Evolutionary conservation across 2,888 invertebrate species (phyloP), one percentile per base, ranked within the genome.

Genomic region (Drosophila quinaria): DNA sequence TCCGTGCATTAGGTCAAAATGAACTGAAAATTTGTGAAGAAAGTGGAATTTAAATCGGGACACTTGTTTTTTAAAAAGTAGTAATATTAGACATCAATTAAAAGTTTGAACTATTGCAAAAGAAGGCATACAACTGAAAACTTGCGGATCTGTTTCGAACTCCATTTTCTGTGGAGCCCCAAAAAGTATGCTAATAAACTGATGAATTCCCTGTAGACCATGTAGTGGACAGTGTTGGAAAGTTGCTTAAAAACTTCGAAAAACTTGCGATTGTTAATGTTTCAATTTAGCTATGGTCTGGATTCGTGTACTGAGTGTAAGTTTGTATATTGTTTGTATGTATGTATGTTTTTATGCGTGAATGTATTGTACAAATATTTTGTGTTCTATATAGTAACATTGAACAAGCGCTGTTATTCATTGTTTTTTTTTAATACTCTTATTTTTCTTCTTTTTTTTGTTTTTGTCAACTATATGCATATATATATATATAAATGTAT

Each of bases 401-500:
- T 56, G 59, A 74, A 74, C 67, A 78, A 78, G 74, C 79, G 62
- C 52, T 65, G 54, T 56, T 55, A 47, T 50, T 61, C 51, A 13
- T 29, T 39, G 42, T 15, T 55, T 49, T 54, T 49, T 4, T 42
- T 44, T 44, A 41, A 58, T 66, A 25, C 22, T 49, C 51, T 22
- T 56, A 35, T 44, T 47, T 47, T 59, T 47, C 11, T 39, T 49
- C 64, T 87, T 54, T 59, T 83, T 82, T 83, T 49, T 68, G 84
- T 54, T 59, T 83, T 82, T 83, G 89, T 89, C 89, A 87, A 81
- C 79, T 90, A 79, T 87, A 71, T 70, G 42, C 46, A 72, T 35
- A 61, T 52, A 59, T 66, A 46, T 73, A 22, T 55, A 33, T 60
- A 33, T 58, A 35, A 69, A 46, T 73, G 22, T 29, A 35, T 56